Conservation (phyloP, 92 coral and sea anemone genomes). For the Bergia sp. region DNA sequence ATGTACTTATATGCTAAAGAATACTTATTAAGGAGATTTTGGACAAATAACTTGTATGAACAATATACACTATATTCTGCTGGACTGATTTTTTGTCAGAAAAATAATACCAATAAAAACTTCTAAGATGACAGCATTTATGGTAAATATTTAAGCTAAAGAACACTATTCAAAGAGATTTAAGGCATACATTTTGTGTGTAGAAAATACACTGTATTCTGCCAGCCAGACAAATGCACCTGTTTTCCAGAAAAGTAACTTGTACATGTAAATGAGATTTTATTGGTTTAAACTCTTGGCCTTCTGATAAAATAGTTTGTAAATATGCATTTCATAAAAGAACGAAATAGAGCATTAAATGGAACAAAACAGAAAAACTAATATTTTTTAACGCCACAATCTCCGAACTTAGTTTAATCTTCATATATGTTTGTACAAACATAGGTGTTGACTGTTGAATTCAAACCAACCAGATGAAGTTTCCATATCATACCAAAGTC, state of each 20-base stretch:
- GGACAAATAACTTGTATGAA: too few relatives aligned
- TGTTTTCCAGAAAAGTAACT: background rate
- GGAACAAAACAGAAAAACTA: background rate
- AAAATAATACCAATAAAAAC: too few relatives aligned
- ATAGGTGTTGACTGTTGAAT: background rate
- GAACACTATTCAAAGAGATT: too few relatives aligned
- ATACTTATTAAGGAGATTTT: too few relatives aligned
- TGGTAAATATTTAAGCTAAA: too few relatives aligned
- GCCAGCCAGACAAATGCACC: background rate
- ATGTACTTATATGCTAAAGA: too few relatives aligned
- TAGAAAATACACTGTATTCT: too few relatives aligned
- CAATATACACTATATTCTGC: too few relatives aligned
- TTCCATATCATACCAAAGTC: background rate
- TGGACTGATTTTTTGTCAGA: too few relatives aligned
- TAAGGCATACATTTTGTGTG: too few relatives aligned
- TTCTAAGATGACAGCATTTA: too few relatives aligned
- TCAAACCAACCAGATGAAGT: background rate
- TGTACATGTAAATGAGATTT: background rate
- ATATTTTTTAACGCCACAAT: background rate
- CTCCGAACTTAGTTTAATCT: background rate
- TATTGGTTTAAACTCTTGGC: slow-evolving; percentile 4
- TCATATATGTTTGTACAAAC: too few relatives aligned
- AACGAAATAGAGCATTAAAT: background rate
- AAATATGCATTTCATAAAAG: background rate
- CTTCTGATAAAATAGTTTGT: background rate